phyloP scores from a whole-genome alignment of 2,797 vertebrate species.

The Knipowitschia caucasica region DNA sequence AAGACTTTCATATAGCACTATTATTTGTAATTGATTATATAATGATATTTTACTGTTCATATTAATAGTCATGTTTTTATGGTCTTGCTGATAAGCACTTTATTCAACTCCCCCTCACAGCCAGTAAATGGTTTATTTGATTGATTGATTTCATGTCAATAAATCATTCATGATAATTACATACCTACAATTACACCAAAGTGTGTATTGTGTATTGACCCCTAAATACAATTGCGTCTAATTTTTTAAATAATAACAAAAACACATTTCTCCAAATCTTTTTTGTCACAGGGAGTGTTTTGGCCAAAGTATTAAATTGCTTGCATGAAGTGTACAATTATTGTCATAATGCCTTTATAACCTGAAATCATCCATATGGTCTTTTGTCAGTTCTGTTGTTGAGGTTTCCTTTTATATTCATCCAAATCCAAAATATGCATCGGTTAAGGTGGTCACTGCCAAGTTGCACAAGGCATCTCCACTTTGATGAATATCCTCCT shows the following conservation, averaged over 20 bases:
- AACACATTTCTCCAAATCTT: background rate
- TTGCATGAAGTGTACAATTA: background rate
- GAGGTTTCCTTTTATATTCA: background rate
- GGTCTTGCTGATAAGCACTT: conserved; percentile 35
- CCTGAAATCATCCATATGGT: background rate
- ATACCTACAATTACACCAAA: background rate
- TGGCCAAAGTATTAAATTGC: background rate
- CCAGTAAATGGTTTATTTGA: background rate
- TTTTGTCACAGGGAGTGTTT: background rate
- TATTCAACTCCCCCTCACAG: conserved; percentile 13
- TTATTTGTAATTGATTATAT: conserved; percentile 3
- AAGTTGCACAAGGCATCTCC: background rate
- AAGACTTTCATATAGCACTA: background rate
- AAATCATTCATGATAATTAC: background rate
- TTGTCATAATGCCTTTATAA: background rate
- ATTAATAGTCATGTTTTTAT: conserved; percentile 25
- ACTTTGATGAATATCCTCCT: conserved; percentile 4
- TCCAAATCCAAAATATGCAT: background rate
- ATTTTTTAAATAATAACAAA: background rate
- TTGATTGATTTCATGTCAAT: background rate
- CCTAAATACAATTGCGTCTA: background rate
- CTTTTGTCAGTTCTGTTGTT: background rate
- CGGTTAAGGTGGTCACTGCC: background rate
- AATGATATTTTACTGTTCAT: conserved; percentile 16
- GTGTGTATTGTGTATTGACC: background rate